A percentile compares a stretch with the other conserved stretches of the same genome.
Conservation (phyloP, 2,888 invertebrate genomes). For the Embidobia sp. region DNA sequence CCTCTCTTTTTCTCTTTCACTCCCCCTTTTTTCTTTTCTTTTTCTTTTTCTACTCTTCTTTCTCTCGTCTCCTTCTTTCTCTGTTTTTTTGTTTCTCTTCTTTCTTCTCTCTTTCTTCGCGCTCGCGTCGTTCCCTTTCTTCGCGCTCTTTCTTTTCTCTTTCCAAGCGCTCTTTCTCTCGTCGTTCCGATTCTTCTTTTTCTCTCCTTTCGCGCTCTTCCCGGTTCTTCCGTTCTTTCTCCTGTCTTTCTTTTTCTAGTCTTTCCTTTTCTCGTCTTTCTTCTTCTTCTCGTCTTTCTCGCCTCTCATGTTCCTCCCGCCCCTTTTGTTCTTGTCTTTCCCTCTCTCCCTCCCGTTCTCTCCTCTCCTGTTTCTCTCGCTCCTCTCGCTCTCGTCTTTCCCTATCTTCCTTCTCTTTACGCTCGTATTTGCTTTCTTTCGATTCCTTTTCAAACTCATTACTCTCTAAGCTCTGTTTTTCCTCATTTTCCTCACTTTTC, state of each 20-base stretch:
- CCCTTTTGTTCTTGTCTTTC: constrained; percentile 73
- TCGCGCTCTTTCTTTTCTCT: constrained; percentile 67
- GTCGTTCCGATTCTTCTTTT: constrained; percentile 68
- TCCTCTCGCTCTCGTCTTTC: constrained; percentile 71
- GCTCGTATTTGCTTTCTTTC: constrained; percentile 73
- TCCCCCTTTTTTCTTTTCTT: constrained; percentile 77
- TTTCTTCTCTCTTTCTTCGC: constrained; percentile 72
- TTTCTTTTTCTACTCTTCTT: constrained; percentile 74
- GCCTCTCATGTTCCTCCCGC: constrained; percentile 74
- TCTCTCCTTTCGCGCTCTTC: constrained; percentile 74
- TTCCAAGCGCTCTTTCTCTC: constrained; percentile 57
- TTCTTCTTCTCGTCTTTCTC: constrained; percentile 74
- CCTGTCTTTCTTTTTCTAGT: constrained; percentile 67
- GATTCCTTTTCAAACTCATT: constrained; percentile 55
- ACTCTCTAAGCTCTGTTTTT: constrained; percentile 65
- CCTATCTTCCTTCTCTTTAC: constrained; percentile 73
- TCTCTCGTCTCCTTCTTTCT: constrained; percentile 76
- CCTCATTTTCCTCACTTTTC: constrained; percentile 72
- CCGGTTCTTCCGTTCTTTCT: constrained; percentile 71
- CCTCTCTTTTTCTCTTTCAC: constrained; percentile 34
- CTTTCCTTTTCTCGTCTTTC: constrained; percentile 65
- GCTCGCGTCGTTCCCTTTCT: constrained; percentile 73
- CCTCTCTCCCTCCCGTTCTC: constrained; percentile 16
- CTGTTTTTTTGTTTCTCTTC: constrained; percentile 74
- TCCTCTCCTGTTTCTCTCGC: constrained; percentile 71